Percentiles rank a stretch among this genome's conserved stretches.
Conservation (phyloP, 2,888 invertebrate species). For the Pinctada fucata region DNA sequence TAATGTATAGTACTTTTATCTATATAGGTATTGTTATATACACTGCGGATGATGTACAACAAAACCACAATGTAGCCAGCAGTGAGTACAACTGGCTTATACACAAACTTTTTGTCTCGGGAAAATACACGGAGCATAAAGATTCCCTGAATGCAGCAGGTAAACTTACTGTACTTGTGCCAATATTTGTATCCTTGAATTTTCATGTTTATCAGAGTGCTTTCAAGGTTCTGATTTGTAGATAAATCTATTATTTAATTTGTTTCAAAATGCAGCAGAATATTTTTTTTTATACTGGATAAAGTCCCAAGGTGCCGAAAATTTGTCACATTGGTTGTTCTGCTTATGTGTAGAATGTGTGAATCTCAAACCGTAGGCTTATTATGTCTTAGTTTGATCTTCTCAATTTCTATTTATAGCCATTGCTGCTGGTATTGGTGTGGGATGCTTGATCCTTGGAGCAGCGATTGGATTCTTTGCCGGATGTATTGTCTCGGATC, state of each 20-base stretch:
- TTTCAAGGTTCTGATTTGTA: neutral
- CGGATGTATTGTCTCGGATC: constrained; percentile 6
- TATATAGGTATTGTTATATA: constrained; percentile 53
- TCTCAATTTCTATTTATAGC: constrained; percentile 41
- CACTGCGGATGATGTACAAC: constrained; percentile 55
- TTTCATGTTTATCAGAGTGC: neutral
- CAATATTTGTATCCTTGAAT: neutral
- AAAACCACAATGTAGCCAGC: constrained; percentile 36
- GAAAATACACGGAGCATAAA: neutral
- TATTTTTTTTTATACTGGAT: neutral
- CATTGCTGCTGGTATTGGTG: constrained; percentile 55
- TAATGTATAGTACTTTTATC: neutral
- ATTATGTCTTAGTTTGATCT: no score
- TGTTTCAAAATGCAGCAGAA: neutral
- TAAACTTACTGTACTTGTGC: neutral
- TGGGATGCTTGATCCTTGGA: constrained; percentile 60
- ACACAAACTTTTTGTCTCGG: constrained; percentile 41
- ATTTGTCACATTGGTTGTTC: neutral
- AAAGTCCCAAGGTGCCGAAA: no score
- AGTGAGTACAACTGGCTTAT: constrained; percentile 55
- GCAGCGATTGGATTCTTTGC: constrained; percentile 46
- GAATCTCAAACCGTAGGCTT: neutral
- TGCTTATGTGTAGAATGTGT: neutral
- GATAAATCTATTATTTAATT: neutral
- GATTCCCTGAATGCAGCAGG: constrained; percentile 22